phyloP scores from a whole-genome alignment of 2,113 vertebrate species.

The Cyphomyrus discorhynchus region DNA sequence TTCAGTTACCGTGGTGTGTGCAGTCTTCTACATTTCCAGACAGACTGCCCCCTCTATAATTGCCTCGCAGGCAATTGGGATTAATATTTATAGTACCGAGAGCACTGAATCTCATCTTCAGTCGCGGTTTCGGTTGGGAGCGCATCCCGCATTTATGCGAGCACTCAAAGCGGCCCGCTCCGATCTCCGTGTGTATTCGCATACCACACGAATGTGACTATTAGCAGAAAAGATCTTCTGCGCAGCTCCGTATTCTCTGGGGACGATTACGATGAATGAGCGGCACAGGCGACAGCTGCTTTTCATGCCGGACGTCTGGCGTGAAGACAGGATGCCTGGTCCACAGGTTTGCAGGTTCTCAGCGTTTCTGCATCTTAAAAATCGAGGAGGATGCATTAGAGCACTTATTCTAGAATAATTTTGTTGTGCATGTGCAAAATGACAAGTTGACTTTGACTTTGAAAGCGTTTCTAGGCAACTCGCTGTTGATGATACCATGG shows the following conservation, averaged over 20 bases:
- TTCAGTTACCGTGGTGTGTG: not conserved
- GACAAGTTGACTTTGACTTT: not conserved
- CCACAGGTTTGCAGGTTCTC: not conserved
- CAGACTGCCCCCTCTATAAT: not conserved
- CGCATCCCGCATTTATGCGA: not conserved
- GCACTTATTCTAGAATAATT: not conserved
- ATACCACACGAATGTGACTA: not conserved
- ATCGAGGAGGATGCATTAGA: not conserved
- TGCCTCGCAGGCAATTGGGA: not conserved
- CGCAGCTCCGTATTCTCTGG: too few species aligned
- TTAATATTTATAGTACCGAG: slow-evolving; percentile 1
- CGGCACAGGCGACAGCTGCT: too few species aligned
- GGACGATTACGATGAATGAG: not conserved
- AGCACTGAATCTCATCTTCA: not conserved
- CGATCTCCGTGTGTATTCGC: not conserved
- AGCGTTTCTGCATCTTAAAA: not conserved
- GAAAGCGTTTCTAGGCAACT: not conserved
- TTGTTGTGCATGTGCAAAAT: not conserved
- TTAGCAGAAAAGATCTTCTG: not conserved
- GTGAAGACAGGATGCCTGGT: not conserved
- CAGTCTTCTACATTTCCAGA: not conserved
- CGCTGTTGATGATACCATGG: not conserved
- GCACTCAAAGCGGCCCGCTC: not conserved
- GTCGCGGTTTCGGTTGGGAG: not conserved
- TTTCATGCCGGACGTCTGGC: not conserved